Conservation (phyloP, 2,113 vertebrate species). For the Antigone vipio region DNA sequence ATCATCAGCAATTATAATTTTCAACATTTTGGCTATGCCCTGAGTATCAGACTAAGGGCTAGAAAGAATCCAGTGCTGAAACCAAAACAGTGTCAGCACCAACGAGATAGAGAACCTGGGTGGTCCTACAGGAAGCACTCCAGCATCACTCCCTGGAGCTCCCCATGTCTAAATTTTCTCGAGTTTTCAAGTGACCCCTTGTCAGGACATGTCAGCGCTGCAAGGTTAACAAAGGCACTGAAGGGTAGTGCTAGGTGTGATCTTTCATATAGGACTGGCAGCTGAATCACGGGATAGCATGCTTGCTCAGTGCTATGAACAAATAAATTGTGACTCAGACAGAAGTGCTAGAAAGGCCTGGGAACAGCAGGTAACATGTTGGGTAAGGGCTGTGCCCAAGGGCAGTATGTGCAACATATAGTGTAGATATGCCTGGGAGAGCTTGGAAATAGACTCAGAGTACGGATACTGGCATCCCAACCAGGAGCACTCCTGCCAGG, state of each 20-base stretch:
- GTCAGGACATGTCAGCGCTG: background rate
- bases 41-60: background rate
- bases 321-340: background rate
- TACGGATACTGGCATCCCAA: background rate
- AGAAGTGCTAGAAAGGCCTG: background rate
- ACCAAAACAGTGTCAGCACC: background rate
- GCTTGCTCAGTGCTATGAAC: background rate
- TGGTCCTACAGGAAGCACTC: background rate
- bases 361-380: background rate
- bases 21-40: background rate
- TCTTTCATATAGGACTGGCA: background rate
- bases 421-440: background rate
- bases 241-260: background rate
- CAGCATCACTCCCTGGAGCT: background rate
- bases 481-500: background rate
- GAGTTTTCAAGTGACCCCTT: background rate
- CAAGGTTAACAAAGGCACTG: background rate
- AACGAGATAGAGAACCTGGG: background rate
- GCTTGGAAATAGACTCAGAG: background rate
- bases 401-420: background rate
- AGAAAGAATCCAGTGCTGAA: background rate
- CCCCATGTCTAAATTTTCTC: background rate
- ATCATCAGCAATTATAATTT: background rate
- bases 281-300: background rate
- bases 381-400: background rate